Percentiles rank a stretch among this genome's conserved stretches.
These are phyloP conservation scores for Anolis sagrei DNA, from an alignment of 2,113 vertebrate species.

Conservation along the genomic window DNA sequence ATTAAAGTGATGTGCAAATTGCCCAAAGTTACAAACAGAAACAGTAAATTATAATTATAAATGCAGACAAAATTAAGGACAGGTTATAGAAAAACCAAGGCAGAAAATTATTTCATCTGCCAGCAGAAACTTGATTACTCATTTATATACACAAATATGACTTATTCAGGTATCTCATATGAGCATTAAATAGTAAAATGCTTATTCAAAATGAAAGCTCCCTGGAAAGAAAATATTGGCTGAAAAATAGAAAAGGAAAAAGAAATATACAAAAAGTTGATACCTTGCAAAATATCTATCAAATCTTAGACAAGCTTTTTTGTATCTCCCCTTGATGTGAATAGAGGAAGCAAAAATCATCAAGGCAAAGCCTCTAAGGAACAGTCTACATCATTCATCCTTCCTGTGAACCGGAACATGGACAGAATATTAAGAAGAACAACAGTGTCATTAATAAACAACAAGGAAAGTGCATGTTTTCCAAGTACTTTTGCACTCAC, in stretches of 20 bases:
- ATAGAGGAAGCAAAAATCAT: conserved; percentile 56
- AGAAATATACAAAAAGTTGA: not conserved
- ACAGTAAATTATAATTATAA: not conserved
- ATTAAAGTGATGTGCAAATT: not conserved
- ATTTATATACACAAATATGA: conserved; percentile 4
- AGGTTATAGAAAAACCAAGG: no score
- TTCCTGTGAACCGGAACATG: conserved; percentile 57
- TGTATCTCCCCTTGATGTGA: conserved; percentile 33
- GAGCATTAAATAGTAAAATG: conserved; percentile 19
- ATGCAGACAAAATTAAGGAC: not conserved
- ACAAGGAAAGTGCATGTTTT: conserved; percentile 55
- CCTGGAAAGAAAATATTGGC: conserved; percentile 26
- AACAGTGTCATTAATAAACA: conserved; percentile 60
- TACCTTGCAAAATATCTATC: conserved; percentile 9
- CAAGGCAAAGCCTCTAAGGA: conserved; percentile 58
- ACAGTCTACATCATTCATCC: conserved; percentile 62
- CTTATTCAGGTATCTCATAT: conserved; percentile 32
- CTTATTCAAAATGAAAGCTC: conserved; percentile 34
- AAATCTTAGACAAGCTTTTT: conserved; percentile 44
- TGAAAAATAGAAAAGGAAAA: conserved; percentile 26
- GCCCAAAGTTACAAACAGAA: not conserved
- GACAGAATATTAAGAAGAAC: conserved; percentile 64
- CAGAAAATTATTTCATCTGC: not conserved
- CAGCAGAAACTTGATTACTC: conserved; percentile 15
- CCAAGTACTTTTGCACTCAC: conserved; percentile 51